phyloP scores from a whole-genome alignment of 2,797 vertebrate species.

The Xenops minutus region DNA sequence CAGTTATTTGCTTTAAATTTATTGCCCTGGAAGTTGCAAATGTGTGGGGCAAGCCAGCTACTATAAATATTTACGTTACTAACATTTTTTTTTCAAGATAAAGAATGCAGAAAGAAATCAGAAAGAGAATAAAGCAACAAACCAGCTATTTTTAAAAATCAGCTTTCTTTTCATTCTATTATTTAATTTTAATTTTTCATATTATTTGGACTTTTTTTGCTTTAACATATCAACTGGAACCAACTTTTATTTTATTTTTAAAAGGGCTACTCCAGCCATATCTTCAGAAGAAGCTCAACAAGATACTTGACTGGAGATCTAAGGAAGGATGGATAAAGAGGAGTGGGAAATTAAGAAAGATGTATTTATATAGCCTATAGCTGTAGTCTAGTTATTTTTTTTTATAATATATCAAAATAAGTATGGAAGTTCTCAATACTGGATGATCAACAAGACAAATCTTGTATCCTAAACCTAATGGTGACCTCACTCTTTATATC shows the following conservation, averaged over 20 bases:
- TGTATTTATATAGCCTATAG: neutral
- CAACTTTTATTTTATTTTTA: neutral
- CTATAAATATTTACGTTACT: constrained; percentile 50
- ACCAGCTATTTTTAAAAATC: neutral
- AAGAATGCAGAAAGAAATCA: neutral
- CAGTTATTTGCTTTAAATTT: constrained; percentile 51
- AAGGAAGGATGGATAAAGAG: neutral
- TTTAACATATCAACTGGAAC: neutral
- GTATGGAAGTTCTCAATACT: neutral
- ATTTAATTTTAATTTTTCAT: neutral
- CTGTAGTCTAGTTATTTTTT: neutral
- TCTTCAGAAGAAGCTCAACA: neutral
- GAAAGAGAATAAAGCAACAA: neutral
- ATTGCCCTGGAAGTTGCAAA: constrained; percentile 37
- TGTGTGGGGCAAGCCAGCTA: neutral
- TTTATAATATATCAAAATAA: neutral
- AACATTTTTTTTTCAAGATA: neutral
- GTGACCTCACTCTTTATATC: neutral
- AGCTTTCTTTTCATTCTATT: neutral
- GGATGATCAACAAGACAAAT: neutral
- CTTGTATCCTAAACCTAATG: neutral
- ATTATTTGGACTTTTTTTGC: neutral
- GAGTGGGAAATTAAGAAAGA: neutral
- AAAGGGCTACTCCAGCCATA: neutral
- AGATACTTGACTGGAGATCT: neutral